phyloP scores from a whole-genome alignment of 2,113 vertebrate genomes.

The Numenius arquata region DNA sequence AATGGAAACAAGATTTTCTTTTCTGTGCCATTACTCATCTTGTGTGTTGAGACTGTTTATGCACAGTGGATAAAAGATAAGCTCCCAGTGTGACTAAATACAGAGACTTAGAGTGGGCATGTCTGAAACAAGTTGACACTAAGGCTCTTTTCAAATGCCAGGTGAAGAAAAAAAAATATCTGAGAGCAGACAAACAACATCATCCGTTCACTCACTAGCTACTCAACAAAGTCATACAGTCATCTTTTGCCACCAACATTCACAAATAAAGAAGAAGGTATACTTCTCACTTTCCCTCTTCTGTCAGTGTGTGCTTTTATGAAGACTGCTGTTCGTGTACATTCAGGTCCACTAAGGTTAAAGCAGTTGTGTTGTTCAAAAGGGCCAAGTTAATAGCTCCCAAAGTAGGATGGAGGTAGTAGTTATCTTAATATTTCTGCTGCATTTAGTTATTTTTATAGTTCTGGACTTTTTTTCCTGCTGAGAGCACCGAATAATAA shows the following conservation, averaged over 20 bases:
- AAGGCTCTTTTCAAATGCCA: neutral
- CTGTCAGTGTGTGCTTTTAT: neutral
- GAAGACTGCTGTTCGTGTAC: neutral
- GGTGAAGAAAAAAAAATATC: neutral
- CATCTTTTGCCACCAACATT: neutral
- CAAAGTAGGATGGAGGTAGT: neutral
- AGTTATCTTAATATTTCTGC: slow-evolving; percentile 22
- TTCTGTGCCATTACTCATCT: neutral
- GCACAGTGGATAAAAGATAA: neutral
- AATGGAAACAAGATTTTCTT: neutral
- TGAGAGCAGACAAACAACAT: neutral
- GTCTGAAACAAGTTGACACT: neutral
- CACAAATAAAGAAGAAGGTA: neutral
- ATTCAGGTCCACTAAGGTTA: neutral
- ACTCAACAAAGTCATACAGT: neutral
- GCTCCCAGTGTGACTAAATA: neutral
- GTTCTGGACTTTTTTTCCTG: slow-evolving; percentile 32
- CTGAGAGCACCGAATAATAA: slow-evolving; percentile 46
- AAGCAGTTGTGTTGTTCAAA: neutral
- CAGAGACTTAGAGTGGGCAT: neutral
- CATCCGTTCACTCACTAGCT: neutral
- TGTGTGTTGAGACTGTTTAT: neutral
- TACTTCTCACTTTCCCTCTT: neutral
- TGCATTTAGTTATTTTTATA: slow-evolving; percentile 46
- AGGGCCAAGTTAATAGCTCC: neutral